Percentiles rank a stretch among this genome's conserved stretches.
Evolutionary conservation across 1,140 invertebrate genomes (phyloP).

Genomic region (Cotesia vestalis): DNA sequence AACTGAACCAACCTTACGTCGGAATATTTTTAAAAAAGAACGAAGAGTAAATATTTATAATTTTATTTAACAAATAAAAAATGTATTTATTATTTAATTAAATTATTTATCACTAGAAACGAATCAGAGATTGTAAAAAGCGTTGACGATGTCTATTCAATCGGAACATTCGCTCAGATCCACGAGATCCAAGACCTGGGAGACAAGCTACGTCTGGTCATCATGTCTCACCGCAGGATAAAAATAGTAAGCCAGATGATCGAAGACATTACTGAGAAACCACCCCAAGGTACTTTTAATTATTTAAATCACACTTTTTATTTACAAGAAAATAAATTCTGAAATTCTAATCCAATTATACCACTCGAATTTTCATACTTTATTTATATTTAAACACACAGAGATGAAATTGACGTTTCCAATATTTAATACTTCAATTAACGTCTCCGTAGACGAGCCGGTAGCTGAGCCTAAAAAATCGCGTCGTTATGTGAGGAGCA

Average conservation of each 20-base stretch:
- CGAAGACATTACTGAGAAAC: conserved; percentile 72
- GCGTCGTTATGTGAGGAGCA: conserved; percentile 46
- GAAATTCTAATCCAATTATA: conserved; percentile 23
- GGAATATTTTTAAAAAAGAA: conserved; percentile 96
- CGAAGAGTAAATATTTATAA: conserved; percentile 74
- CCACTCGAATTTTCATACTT: conserved; percentile 28
- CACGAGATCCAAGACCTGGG: conserved; percentile 97
- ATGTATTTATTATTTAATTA: conserved; percentile 13
- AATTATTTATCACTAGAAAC: conserved; percentile 67
- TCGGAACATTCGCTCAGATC: conserved; percentile 98
- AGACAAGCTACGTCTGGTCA: conserved; percentile 88
- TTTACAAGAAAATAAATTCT: conserved; percentile 17
- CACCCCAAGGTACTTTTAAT: conserved; percentile 58
- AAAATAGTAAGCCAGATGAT: conserved; percentile 80
- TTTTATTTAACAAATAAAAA: neutral
- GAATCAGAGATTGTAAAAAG: conserved; percentile 87
- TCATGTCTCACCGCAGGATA: conserved; percentile 92
- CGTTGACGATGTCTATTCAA: conserved; percentile 86
- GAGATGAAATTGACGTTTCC: conserved; percentile 70
- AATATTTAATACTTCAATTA: conserved; percentile 74
- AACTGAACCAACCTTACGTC: conserved; percentile 95
- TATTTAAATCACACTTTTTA: conserved; percentile 30
- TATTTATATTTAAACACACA: conserved; percentile 50
- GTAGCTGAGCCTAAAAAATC: conserved; percentile 46
- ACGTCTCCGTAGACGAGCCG: conserved; percentile 66